Percentiles rank a stretch among this genome's conserved stretches.
Conservation (phyloP, 2,113 vertebrate species). For the Siphamia tubifer region DNA sequence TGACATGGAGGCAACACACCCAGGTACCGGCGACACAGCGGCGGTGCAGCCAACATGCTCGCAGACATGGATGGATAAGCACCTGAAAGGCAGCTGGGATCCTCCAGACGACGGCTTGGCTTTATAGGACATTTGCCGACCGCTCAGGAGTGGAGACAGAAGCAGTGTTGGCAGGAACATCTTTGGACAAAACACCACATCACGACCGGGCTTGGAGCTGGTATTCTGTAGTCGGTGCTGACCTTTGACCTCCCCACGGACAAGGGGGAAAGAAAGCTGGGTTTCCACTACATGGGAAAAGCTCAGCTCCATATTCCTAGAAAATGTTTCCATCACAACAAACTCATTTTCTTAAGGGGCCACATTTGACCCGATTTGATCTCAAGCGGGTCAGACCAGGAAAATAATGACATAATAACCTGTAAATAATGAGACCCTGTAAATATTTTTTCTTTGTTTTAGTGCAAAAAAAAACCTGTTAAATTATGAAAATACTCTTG, state of each 20-base stretch:
- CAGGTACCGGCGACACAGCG: neutral
- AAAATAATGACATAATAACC: too few species aligned
- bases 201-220: neutral
- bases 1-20: conserved; percentile 11
- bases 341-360: too few species aligned
- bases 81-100: conserved; percentile 39
- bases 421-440: too few species aligned
- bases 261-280: neutral
- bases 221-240: neutral
- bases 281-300: too few species aligned
- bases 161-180: conserved; percentile 22
- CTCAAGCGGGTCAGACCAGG: too few species aligned
- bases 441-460: too few species aligned
- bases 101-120: conserved; percentile 22
- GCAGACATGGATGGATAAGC: conserved; percentile 46
- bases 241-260: conserved; percentile 30
- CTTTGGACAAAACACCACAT: conserved; percentile 39
- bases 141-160: conserved; percentile 5
- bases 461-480: too few species aligned
- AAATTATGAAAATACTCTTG: too few species aligned
- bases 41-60: conserved; percentile 30
- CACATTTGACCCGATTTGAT: too few species aligned
- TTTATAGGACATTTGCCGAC: conserved; percentile 36
- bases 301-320: too few species aligned
- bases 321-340: too few species aligned